Evolutionary conservation across 1,140 invertebrate species (phyloP), one percentile per base, ranked within the genome.

Genomic region (Sipha flava): DNA sequence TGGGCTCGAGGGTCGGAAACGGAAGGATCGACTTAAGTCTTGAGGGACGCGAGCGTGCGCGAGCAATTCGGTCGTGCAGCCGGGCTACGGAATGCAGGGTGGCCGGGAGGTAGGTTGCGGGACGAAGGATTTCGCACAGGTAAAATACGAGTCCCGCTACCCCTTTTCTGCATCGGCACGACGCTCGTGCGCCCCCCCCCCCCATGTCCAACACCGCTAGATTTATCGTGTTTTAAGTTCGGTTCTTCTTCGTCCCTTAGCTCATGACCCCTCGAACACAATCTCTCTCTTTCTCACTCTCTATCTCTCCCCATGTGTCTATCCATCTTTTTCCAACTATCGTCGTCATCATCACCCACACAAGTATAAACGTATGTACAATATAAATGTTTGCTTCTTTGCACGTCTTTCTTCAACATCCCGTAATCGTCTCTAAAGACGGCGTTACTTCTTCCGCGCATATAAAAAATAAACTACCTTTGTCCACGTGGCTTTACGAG

Each of bases 21-120:
- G 72, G 72, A 75, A 75, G 72, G 47, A 75, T 75, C 72, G 72
- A 75, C 72, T 75, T 75, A 75, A 75, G 72, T 75, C 72, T 75
- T 75, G 29, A 40, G 72, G 72, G 72, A 75, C 49, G 18, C 26
- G 21, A 1, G 34, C n/a, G 21, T 21, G 9, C 12, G 37, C 34
- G 45, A 26, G 37, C 18, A 18, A 21, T 21, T 10, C 49, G n/a
- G 45, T n/a, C 18, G 47, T 18, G 47, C 0, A 6, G 37, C 37
- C 10, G 37, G 5, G 37, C 37, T 40, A 40, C 5, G 10, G 37
- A 40, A 40, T 40, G 37, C 5, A 40, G 37, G 37, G 37, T 40
- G 10, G 37, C 52, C 0, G 52, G 3, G 52, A 26, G 3, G 52
- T 2, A 6, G 52, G 21, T n/a, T n/a, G 21, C n/a, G 3, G 29